phyloP scores from a whole-genome alignment of 2,113 vertebrate genomes.

The Forbesichthys papilliferus region DNA sequence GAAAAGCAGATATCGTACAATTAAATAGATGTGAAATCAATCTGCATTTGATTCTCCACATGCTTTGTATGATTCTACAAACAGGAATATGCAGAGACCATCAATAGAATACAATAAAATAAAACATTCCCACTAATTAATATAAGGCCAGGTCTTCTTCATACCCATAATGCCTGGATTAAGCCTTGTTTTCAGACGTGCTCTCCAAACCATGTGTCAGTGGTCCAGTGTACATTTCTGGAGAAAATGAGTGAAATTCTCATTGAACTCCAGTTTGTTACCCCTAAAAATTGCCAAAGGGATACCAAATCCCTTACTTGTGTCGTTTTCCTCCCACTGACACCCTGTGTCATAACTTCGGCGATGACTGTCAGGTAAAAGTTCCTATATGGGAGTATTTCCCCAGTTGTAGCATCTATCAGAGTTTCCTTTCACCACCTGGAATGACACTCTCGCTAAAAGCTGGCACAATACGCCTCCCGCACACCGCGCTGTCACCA shows the following conservation, averaged over 20 bases:
- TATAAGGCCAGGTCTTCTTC: conserved; percentile 2
- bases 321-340: conserved; percentile 57
- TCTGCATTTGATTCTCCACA: neutral
- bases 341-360: conserved; percentile 46
- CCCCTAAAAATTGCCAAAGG: conserved; percentile 38
- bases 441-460: conserved; percentile 68
- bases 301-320: conserved; percentile 65
- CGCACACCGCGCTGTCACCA: conserved; percentile 76
- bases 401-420: conserved; percentile 63
- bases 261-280: conserved; percentile 53
- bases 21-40: neutral
- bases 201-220: conserved; percentile 27
- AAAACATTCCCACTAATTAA: neutral
- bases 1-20: neutral
- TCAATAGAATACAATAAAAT: conserved; percentile 8
- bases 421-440: conserved; percentile 66
- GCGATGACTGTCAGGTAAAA: conserved; percentile 73
- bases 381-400: conserved; percentile 55
- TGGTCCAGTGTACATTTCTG: no score
- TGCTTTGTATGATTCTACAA: neutral
- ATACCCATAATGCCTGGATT: conserved; percentile 29
- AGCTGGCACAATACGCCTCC: conserved; percentile 66
- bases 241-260: conserved; percentile 1
- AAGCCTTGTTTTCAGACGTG: neutral
- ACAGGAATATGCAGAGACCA: neutral